Base-by-base conservation (phyloP, 1,140 invertebrate genomes). In the Orchesella cincta region DNA sequence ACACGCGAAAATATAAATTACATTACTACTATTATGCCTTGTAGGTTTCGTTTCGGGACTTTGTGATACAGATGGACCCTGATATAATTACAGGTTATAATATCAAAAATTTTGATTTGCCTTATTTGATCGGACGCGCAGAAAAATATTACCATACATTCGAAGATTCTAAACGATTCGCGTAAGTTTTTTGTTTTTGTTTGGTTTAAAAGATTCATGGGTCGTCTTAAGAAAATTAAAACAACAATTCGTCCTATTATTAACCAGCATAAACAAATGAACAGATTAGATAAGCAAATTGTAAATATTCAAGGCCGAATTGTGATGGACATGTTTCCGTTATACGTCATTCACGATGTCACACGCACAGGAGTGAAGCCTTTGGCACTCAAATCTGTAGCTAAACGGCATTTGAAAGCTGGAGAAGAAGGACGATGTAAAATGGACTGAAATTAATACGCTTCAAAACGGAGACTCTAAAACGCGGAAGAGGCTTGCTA, bases 51-150 rank as follows among this genome's bases (percentile, higher is more conserved):
- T 46, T 73, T 23, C 34, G 35, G 5, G 39, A 73, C 34, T 51
- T 82, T 35, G 73, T 82, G 35, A 39, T 79, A 26, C 23, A 35
- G 18, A 51, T 39, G 16, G 81, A 82, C 35, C 81, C 81, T 1
- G 81, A 82, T 39, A 76, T 82, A 23, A 46, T 82, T 12, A 80
- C 76, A 1, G 81, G 81, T 0, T 82, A 78, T 34, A 82, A 82
- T 34, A 80, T 80, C 33, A 80, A 82, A 18, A 75, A 74, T 73
- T 82, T 82, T 74, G 81, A 82, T 51, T 51, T 82, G 18, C 79
- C 78, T 2, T 78, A 78, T 62, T 46, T 82, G 18, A 28, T 82
- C 20, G 75, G 75, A 5, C 54, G 81, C 28, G 77, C 81, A 57
- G 62, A 35, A 76, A 23, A 39, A 36, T 73, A 28, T 23, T 51